Conservation (phyloP, 2,113 vertebrate genomes). For the Alethe castanea region DNA sequence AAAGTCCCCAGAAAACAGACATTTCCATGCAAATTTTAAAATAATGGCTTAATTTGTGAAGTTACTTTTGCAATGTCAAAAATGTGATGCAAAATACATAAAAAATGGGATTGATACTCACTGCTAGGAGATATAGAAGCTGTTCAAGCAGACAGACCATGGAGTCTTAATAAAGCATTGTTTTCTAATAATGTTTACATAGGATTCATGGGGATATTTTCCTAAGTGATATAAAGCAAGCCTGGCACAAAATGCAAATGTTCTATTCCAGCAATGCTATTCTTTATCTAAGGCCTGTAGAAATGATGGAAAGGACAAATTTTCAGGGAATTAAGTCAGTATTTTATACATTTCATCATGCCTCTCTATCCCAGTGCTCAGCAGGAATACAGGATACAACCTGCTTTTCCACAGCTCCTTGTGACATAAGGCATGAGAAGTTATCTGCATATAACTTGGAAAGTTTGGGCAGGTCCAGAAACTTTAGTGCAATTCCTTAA, state of each 20-base stretch:
- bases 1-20: constrained; percentile 54
- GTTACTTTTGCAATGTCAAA: constrained; percentile 28
- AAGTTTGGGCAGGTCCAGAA: neutral
- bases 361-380: neutral
- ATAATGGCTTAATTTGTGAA: constrained; percentile 31
- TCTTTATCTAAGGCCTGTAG: neutral
- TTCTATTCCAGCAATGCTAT: neutral
- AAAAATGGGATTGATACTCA: neutral
- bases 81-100: neutral
- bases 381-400: neutral
- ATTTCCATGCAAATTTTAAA: constrained; percentile 61
- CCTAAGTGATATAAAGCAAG: neutral
- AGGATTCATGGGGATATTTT: constrained; percentile 14
- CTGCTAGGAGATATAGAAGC: neutral
- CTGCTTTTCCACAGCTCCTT: neutral
- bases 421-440: neutral
- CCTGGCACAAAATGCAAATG: neutral
- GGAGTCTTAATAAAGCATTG: neutral
- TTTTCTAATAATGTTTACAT: constrained; percentile 5
- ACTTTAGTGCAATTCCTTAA: neutral
- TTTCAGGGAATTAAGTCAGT: constrained; percentile 3
- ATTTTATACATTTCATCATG: neutral
- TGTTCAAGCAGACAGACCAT: neutral
- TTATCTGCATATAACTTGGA: neutral
- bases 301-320: neutral